Evolutionary conservation across 1,140 invertebrate genomes (phyloP).

Genomic region (Drosophila arizonae): DNA sequence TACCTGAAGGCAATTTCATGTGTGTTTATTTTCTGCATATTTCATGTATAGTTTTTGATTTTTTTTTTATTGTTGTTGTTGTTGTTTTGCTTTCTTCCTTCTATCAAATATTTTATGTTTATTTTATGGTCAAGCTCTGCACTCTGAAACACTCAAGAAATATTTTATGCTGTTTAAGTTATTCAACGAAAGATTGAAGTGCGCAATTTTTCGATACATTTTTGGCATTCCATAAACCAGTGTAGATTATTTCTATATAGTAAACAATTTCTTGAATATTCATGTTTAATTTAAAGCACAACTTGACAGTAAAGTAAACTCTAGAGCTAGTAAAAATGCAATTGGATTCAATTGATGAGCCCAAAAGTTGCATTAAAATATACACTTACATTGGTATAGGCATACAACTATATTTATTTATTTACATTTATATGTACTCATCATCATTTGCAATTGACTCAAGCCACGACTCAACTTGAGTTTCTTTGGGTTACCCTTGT

Average conservation of each 20-base stretch:
- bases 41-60: not conserved
- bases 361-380: too few species aligned
- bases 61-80: not conserved
- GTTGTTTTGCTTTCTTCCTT: not conserved
- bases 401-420: not conserved
- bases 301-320: too few species aligned
- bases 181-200: slow-evolving; percentile 18
- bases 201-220: slow-evolving; percentile 4
- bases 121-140: slow-evolving; percentile 28
- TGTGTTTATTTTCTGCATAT: slow-evolving; percentile 31
- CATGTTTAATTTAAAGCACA: not conserved
- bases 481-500: slow-evolving; percentile 4
- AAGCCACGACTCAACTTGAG: not conserved
- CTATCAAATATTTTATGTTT: slow-evolving; percentile 37
- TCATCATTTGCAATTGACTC: slow-evolving; percentile 9
- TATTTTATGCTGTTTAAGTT: slow-evolving; percentile 29
- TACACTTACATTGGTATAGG: too few species aligned
- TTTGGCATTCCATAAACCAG: not conserved
- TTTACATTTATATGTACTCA: not conserved
- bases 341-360: too few species aligned
- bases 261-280: slow-evolving; percentile 9
- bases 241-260: not conserved
- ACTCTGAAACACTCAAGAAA: slow-evolving; percentile 17
- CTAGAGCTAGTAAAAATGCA: too few species aligned
- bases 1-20: slow-evolving; percentile 32